A percentile compares a stretch with the other conserved stretches of the same genome.
Evolutionary conservation across 2,888 invertebrate genomes (phyloP).

Genomic region (Dromius quadrimaculatus): DNA sequence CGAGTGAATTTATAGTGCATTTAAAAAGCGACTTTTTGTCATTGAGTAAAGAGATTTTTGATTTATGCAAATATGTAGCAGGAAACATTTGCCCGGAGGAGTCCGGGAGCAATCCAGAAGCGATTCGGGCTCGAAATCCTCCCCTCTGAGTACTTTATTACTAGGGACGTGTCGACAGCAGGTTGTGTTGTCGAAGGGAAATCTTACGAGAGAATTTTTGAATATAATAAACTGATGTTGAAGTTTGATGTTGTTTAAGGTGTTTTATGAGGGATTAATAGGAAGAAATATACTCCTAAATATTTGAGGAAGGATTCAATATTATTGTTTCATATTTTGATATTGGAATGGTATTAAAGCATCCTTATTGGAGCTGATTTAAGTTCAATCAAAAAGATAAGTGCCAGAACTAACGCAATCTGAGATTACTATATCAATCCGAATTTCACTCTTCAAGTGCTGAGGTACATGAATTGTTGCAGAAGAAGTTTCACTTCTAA

Average conservation of each 20-base stretch:
- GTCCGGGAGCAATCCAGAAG: background rate
- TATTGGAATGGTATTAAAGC: too few relatives aligned
- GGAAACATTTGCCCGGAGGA: slow-evolving; percentile 30
- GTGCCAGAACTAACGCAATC: too few relatives aligned
- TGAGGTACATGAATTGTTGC: too few relatives aligned
- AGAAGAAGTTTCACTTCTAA: too few relatives aligned
- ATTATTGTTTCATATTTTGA: too few relatives aligned
- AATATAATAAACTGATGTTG: slow-evolving; percentile 16
- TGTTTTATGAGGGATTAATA: background rate
- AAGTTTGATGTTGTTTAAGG: too few relatives aligned
- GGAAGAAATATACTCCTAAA: too few relatives aligned
- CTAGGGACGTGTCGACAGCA: slow-evolving; percentile 42
- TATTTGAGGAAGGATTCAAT: too few relatives aligned
- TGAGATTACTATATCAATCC: too few relatives aligned
- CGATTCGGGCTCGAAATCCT: background rate
- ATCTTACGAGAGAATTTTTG: slow-evolving; percentile 4
- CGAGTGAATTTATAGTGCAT: slow-evolving; percentile 57
- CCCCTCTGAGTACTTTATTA: slow-evolving; percentile 46
- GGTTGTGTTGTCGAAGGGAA: slow-evolving; percentile 28
- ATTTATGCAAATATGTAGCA: slow-evolving; percentile 57
- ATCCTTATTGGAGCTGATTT: too few relatives aligned
- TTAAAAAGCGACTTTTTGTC: slow-evolving; percentile 59
- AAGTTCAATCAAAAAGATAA: too few relatives aligned
- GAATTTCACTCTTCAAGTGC: too few relatives aligned
- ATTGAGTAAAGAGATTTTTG: slow-evolving; percentile 58